These are phyloP conservation scores for Beris morrisii DNA, from an alignment of 2,888 invertebrate genomes.

Conservation along the genomic window DNA sequence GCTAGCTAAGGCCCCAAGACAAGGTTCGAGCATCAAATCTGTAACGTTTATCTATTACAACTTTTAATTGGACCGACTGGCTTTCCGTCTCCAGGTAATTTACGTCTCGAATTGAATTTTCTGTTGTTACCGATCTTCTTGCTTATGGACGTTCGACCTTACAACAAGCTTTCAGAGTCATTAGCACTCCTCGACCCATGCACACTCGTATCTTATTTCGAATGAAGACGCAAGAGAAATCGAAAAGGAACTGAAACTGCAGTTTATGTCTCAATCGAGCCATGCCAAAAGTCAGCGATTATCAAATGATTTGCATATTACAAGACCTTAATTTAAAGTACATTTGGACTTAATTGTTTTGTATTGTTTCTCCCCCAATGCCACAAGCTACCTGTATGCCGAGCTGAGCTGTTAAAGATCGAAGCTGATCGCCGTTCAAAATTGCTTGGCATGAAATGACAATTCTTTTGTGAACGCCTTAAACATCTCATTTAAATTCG, in stretches of 20 bases:
- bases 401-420: too few relatives aligned
- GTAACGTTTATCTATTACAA: slow-evolving; percentile 40
- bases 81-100: slow-evolving; percentile 35
- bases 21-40: slow-evolving; percentile 37
- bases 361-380: slow-evolving; percentile 29
- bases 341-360: slow-evolving; percentile 40
- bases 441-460: too few relatives aligned
- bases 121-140: slow-evolving; percentile 15
- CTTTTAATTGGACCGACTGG: slow-evolving; percentile 40
- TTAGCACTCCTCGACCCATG: slow-evolving; percentile 25
- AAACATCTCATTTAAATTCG: too few relatives aligned
- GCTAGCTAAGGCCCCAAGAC: slow-evolving; percentile 10
- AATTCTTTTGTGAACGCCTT: too few relatives aligned
- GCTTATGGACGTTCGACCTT: background rate
- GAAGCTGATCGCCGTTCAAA: too few relatives aligned
- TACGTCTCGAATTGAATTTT: slow-evolving; percentile 33
- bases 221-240: slow-evolving; percentile 29
- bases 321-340: slow-evolving; percentile 40
- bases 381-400: too few relatives aligned
- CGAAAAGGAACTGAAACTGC: slow-evolving; percentile 4
- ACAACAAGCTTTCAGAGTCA: slow-evolving; percentile 10
- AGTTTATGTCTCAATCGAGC: slow-evolving; percentile 40
- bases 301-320: slow-evolving; percentile 41
- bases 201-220: slow-evolving; percentile 1
- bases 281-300: slow-evolving; percentile 40